A percentile compares a stretch with the other conserved stretches of the same genome.
Conservation (phyloP, 2,888 invertebrate species). For the Spodoptera picta region DNA sequence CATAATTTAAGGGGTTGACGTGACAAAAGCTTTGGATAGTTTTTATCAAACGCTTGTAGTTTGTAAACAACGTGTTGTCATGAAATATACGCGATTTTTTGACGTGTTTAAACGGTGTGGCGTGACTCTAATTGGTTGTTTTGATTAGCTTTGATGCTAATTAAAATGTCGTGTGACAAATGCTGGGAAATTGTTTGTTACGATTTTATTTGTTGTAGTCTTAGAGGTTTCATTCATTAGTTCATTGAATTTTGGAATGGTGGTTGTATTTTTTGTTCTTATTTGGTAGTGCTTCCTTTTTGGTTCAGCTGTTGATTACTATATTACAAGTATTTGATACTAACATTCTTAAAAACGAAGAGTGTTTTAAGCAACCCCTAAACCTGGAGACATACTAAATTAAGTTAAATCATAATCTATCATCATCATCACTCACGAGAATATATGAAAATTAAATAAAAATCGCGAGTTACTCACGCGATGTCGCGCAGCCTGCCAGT, state of each 20-base stretch:
- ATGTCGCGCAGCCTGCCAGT: no score
- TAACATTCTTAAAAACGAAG: no score
- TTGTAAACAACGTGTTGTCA: conserved; percentile 41
- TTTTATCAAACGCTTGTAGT: conserved; percentile 48
- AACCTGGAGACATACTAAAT: no score
- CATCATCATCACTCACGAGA: no score
- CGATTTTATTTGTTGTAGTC: conserved; percentile 19
- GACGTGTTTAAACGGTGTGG: conserved; percentile 43
- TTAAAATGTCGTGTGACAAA: conserved; percentile 40
- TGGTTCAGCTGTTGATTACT: no score
- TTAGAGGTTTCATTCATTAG: neutral
- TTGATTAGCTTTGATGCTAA: conserved; percentile 44
- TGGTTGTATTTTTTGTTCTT: neutral
- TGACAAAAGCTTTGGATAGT: conserved; percentile 54
- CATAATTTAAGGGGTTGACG: conserved; percentile 44
- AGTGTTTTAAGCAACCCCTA: no score
- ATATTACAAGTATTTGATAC: no score
- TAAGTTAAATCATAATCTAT: no score
- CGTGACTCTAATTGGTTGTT: conserved; percentile 45
- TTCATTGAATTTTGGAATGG: neutral
- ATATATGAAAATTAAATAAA: no score
- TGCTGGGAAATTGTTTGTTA: conserved; percentile 13
- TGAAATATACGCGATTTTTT: conserved; percentile 44
- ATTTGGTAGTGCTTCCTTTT: neutral
- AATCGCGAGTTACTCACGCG: no score